Evolutionary conservation across 2,797 vertebrate genomes (phyloP), one percentile per base, ranked within the genome.

Genomic region (Steatocranus sp.): DNA sequence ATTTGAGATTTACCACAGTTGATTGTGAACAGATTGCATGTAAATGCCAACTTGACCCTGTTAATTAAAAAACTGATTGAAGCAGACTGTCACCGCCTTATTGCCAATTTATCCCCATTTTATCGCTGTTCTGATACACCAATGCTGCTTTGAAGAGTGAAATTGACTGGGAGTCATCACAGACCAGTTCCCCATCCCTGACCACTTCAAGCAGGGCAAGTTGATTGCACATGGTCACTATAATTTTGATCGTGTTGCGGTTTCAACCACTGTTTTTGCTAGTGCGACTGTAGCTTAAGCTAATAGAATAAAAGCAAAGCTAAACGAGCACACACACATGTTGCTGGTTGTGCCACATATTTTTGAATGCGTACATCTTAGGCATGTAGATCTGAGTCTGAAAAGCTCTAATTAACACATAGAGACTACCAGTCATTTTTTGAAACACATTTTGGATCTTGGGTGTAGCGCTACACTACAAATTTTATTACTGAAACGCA

Each of bases 391-490:
- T 23, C 5, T 38, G 34, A 23, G 34, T 66, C 34, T 38, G 61
- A 36, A 66, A 38, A 66, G n/a, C 61, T 41, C 61, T 41, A 23
- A 38, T 38, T 66, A 66, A 36, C 32, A 38, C 32, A 36, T 3
- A 14, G n/a, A 20, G 34, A 38, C 11, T 38, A 38, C 11, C 0
- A 0, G 11, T 5, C 56, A 34, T 61, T 36, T 36, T 66, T 66
- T 66, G 36, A 66, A 66, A 41, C 7, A 23, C 61, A 15, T 15
- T 0, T 25, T 17, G 61, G 8, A 41, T 23, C 2, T 25, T 66
- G 36, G 36, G 36, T 66, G 15, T 30, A 30, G 23, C 2, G 18
- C 6, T 70, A 17, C 66, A 70, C 15, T 70, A 11, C 1, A 27
- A 43, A 10, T 70, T 70, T 46, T 70, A 46, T 43, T 18, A 17